A percentile compares a stretch with the other conserved stretches of the same genome.
phyloP scores from a whole-genome alignment of 2,888 invertebrate genomes.

The Dexiosoma caninum region DNA sequence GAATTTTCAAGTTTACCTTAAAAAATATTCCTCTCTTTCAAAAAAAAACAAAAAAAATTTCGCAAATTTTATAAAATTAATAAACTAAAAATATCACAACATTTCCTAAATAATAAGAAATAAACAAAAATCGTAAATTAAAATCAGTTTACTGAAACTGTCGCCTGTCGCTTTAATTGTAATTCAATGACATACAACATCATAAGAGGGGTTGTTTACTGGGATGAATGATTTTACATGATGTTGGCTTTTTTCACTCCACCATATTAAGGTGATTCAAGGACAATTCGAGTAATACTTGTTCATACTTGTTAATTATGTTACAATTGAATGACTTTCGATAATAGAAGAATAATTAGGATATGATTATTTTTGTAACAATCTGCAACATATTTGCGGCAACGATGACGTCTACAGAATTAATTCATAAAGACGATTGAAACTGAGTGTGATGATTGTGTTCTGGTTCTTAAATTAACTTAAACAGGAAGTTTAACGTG shows the following conservation, averaged over 20 bases:
- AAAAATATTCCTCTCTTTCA: no score
- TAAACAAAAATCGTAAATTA: no score
- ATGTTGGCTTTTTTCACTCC: constrained; percentile 26
- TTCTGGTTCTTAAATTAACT: constrained; percentile 53
- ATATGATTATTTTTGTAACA: constrained; percentile 51
- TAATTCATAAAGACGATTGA: neutral
- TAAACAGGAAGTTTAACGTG: constrained; percentile 58
- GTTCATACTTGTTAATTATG: constrained; percentile 67
- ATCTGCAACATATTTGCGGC: constrained; percentile 22
- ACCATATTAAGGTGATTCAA: constrained; percentile 25
- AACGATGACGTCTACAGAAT: neutral
- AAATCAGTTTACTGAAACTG: neutral
- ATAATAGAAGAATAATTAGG: constrained; percentile 76
- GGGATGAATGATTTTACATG: constrained; percentile 4
- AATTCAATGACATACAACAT: neutral
- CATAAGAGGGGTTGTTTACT: constrained; percentile 17
- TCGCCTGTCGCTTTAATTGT: constrained; percentile 16
- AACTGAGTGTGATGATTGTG: constrained; percentile 18
- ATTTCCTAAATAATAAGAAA: no score
- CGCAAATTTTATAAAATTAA: no score
- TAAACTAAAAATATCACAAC: no score
- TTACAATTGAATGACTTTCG: constrained; percentile 72
- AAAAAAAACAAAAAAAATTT: no score
- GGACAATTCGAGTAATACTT: constrained; percentile 41
- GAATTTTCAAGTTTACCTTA: no score